Conservation (phyloP, 2,888 invertebrate genomes). For the Gari tellinella region DNA sequence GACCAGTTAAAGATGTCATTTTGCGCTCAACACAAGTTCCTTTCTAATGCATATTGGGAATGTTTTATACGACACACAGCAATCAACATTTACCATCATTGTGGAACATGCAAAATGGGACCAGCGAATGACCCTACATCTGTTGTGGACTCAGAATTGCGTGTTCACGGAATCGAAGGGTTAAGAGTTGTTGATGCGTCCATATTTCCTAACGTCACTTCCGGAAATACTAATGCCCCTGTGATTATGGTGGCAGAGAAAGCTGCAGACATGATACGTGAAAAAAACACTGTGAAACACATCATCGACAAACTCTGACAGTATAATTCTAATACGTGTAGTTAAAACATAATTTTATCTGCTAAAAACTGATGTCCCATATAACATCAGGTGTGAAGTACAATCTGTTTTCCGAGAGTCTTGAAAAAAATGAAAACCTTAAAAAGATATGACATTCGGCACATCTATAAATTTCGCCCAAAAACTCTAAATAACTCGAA, state of each 20-base stretch:
- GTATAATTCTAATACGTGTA: too few relatives aligned
- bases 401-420: too few relatives aligned
- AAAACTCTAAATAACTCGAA: too few relatives aligned
- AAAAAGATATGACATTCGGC: too few relatives aligned
- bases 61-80: conserved; percentile 41
- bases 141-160: conserved; percentile 88
- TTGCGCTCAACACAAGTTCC: conserved; percentile 21
- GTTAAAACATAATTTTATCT: too few relatives aligned
- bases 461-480: too few relatives aligned
- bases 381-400: too few relatives aligned
- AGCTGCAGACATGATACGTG: conserved; percentile 38
- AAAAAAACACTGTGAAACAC: too few relatives aligned
- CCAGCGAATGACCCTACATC: conserved; percentile 82
- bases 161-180: conserved; percentile 51
- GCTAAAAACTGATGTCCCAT: too few relatives aligned
- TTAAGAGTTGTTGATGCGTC: conserved; percentile 43
- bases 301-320: too few relatives aligned
- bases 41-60: conserved; percentile 47
- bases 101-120: conserved; percentile 91
- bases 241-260: conserved; percentile 45
- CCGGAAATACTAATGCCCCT: conserved; percentile 45
- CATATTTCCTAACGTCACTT: conserved; percentile 30
- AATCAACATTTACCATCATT: conserved; percentile 86
- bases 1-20: conserved; percentile 38
- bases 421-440: too few relatives aligned